Base-by-base conservation (phyloP, 2,797 vertebrate genomes). In the Aselliscus stoliczkanus region DNA sequence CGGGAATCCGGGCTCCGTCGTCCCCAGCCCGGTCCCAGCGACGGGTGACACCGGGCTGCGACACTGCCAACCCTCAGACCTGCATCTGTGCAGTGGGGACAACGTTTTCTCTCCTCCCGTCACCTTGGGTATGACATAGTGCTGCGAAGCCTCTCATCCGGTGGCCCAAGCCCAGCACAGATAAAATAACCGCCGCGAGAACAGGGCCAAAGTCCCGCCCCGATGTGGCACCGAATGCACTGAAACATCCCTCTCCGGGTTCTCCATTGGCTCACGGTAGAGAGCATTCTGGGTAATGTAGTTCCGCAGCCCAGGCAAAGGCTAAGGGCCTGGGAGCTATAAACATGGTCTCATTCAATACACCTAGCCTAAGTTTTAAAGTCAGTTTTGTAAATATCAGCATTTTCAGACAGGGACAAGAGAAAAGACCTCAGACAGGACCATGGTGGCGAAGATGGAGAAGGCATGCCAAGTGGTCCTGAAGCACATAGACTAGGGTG, bases 211-310 rank as follows among this genome's bases (percentile, higher is more conserved):
- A 50, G 44, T 62, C 62, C 52, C 37, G 13, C 58, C 75, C 52
- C 1, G 0, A 70, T 62, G 14, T 23, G 47, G 8, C 13, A 1
- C 1, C 1, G 7, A 42, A 18, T 5, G 14, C 21, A 20, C 7
- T 8, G 10, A 56, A 39, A 17, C 4, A 1, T 17, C n/a, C 39
- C 15, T 62, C 29, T 56, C 11, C 54, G 0, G 3, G 14, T 31
- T 60, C 12, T 37, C 56, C 50, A 64, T 77, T 82, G 81, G n/a
- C 50, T 73, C 8, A 8, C 2, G 29, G 13, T 23, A 34, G 20
- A 54, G 18, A 17, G 29, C 25, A 27, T 73, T 54, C 81, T 39
- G 52, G 54, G n/a, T 54, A 54, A 54, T 90, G 81, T 90, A 82
- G 67, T 76, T 93, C 67, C 12, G 44, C 31, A 29, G 29, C 0